Evolutionary conservation across 2,797 vertebrate species (phyloP).

Genomic region (Acestrorhynchus altus): DNA sequence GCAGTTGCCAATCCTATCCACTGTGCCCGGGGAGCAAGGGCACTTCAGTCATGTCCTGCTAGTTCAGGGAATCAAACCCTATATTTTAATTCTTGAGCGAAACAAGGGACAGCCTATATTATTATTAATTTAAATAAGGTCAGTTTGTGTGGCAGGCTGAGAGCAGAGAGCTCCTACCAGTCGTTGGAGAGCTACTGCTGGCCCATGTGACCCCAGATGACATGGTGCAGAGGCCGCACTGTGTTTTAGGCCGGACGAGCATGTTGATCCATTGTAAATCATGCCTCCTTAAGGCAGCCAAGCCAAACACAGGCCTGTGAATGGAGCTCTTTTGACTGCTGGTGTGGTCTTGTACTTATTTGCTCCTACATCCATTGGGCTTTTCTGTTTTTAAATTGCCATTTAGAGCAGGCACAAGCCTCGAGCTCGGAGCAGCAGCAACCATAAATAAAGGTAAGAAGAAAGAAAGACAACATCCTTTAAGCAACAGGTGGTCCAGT

Average conservation of each 20-base stretch:
- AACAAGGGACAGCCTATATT: too few relatives aligned
- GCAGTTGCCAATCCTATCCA: too few relatives aligned
- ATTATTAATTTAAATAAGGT: too few relatives aligned
- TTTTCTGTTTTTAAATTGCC: slow-evolving; percentile 31
- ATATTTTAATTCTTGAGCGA: too few relatives aligned
- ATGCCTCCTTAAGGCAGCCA: slow-evolving; percentile 54
- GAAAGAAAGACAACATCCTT: background rate
- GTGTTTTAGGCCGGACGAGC: slow-evolving; percentile 39
- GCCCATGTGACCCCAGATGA: slow-evolving; percentile 51
- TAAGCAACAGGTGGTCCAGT: slow-evolving; percentile 7
- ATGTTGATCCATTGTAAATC: slow-evolving; percentile 67
- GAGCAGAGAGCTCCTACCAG: background rate
- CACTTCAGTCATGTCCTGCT: too few relatives aligned
- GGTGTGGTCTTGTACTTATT: slow-evolving; percentile 56
- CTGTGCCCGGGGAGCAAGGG: too few relatives aligned
- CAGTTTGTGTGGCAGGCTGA: background rate
- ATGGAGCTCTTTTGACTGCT: slow-evolving; percentile 58
- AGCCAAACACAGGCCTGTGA: slow-evolving; percentile 61
- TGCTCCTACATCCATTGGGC: slow-evolving; percentile 31
- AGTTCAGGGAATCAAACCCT: too few relatives aligned
- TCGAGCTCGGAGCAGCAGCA: background rate
- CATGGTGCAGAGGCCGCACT: slow-evolving; percentile 21
- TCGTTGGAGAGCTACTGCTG: slow-evolving; percentile 33
- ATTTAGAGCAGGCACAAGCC: slow-evolving; percentile 25
- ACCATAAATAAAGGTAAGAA: slow-evolving; percentile 15